Conservation (phyloP, 1,140 invertebrate genomes). For the Rhyzopertha dominica region DNA sequence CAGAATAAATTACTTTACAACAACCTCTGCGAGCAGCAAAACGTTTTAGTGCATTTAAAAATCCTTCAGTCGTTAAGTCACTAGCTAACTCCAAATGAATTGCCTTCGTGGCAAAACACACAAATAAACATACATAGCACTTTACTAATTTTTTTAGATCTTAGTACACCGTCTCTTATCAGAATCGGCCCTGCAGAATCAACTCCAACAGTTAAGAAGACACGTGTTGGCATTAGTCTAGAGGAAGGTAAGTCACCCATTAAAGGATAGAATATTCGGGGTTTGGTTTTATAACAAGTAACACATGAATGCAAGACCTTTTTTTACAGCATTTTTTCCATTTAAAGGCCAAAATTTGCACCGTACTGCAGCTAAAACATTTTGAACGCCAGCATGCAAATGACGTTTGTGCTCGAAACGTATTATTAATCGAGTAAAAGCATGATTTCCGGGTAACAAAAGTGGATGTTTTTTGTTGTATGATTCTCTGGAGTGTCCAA, state of each 20-base stretch:
- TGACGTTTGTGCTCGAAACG: constrained; percentile 14
- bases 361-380: constrained; percentile 12
- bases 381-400: constrained; percentile 15
- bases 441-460: constrained; percentile 17
- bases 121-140: constrained; percentile 45
- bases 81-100: constrained; percentile 46
- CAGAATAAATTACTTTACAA: constrained; percentile 36
- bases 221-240: constrained; percentile 26
- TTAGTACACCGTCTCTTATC: constrained; percentile 29
- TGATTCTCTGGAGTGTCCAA: constrained; percentile 22
- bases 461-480: constrained; percentile 22
- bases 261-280: constrained; percentile 13
- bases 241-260: constrained; percentile 39
- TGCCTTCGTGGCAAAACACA: constrained; percentile 45
- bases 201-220: constrained; percentile 41
- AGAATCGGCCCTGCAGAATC: constrained; percentile 40
- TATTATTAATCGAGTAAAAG: constrained; percentile 19
- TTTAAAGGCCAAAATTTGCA: constrained; percentile 22
- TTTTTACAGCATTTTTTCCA: too few species aligned
- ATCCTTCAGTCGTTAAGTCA: constrained; percentile 41
- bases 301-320: constrained; percentile 31
- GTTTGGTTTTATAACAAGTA: constrained; percentile 25
- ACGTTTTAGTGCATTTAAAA: constrained; percentile 41
- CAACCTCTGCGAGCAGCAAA: constrained; percentile 44
- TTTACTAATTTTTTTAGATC: constrained; percentile 35